Base-by-base conservation (phyloP, 30 jellyfish, hydroid and myxozoan genomes). In the Sanderia malayensis region DNA sequence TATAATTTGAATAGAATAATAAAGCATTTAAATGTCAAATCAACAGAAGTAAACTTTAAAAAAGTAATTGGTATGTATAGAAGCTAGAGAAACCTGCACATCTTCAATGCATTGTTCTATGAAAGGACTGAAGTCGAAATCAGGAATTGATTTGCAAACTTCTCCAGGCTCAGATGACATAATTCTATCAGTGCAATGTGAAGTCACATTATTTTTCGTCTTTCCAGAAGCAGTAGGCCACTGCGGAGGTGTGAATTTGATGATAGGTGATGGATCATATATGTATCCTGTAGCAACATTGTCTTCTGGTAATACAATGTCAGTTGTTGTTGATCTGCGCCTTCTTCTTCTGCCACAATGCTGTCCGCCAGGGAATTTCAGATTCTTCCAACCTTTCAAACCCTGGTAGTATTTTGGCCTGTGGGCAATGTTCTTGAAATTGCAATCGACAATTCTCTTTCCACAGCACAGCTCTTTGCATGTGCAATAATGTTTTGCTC, bases 221-320 rank as follows among this genome's bases (percentile, higher is more conserved):
- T 57, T 81, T 23, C 97, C 97, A 46, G 90, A 17, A 0, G 61
- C 61, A 2, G 97, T 89, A 0, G 97, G 97, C 77, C 80, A 89
- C 0, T 52, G 29, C 11, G 84, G 86, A 34, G 76, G n/a, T 0
- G 71, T 65, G 44, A 73, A 78, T 10, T 46, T 58, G 6, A 26
- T 13, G 19, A 53, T 3, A 13, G 82, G 81, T 0, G 57, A 61
- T 0, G 94, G 96, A 60, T 79, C 84, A 67, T 71, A 79, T 4
- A 33, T 37, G 47, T 87, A 87, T 0, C 62, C 86, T 31, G 70
- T 67, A 18, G 44, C 79, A 17, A 73, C 69, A 29, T 21, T 66
- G 49, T 87, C 96, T 20, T 86, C 94, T 8, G 96, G 96, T 19
- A 87, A 58, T 11, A 71, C 52, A 13, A 87, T 80, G 21, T 65